Evolutionary conservation across 30 jellyfish, hydroid and myxozoan genomes (phyloP), one percentile per base, ranked within the genome.

Genomic region (Hydractinia symbiolongicarpus): DNA sequence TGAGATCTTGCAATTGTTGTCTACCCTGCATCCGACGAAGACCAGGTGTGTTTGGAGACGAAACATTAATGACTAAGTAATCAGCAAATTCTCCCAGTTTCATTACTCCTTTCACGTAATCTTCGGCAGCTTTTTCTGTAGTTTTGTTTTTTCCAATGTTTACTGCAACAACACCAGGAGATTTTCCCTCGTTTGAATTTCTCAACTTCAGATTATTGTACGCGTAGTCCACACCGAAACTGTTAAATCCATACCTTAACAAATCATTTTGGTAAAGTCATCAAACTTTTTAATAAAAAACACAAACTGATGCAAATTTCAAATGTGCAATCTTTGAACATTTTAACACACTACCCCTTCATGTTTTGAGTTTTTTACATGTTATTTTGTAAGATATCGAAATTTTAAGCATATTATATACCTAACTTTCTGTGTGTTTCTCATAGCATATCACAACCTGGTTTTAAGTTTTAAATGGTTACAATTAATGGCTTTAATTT

Each of bases 31-130:
- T 66, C 54, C 67, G 68, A 54, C 97, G 66, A 70, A 90, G 73
- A 4, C 97, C 97, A 14, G 95, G 97, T 1, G 97, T 90, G 79
- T 90, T 90, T 21, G 97, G 97, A 8, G 97, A 90, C 4, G 97
- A 90, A 53, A 90, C 90, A 79, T 90, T 90, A 49, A 90, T 78
- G 5, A 90, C 97, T 56, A 85, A 55, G 61, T 85, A 85, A 76
- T 90, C 94, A 7, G 94, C 95, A 14, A 75, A 78, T 5, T 82
- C 87, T 5, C 88, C 94, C 13, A 90, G 64, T 56, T 81, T 81
- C 53, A 52, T 61, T 4, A 84, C 84, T 4, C 96, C 96, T 5
- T 49, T 58, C 58, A 84, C 86, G 79, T 67, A 90, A 82, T 90
- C 97, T 9, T 49, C 87, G 11, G 81, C 93, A 4, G 97, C 87